These are phyloP conservation scores for Rhombomys opimus DNA, from an alignment of 2,113 vertebrate genomes.

Conservation along the genomic window DNA sequence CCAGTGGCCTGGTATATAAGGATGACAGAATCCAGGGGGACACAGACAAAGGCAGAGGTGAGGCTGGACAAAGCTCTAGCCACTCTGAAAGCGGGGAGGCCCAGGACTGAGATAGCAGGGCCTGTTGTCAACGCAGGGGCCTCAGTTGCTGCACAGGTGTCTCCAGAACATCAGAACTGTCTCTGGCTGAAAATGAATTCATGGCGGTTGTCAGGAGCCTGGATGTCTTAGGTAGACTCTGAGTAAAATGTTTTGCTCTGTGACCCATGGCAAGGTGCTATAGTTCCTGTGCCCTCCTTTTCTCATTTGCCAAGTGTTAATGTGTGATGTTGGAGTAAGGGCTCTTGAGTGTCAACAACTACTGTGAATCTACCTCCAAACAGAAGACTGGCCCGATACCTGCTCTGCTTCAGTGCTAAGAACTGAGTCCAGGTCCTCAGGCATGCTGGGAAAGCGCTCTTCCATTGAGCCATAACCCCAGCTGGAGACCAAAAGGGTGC, in stretches of 20 bases:
- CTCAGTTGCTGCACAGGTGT: background rate
- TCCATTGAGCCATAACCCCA: background rate
- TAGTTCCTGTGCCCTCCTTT: background rate
- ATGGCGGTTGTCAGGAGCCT: background rate
- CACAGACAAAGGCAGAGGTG: too few species aligned
- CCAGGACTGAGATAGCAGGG: background rate
- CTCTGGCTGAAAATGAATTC: background rate
- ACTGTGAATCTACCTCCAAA: background rate
- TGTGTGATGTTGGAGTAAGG: background rate
- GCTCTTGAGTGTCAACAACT: background rate
- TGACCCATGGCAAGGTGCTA: background rate
- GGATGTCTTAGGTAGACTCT: background rate
- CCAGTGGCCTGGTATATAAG: background rate
- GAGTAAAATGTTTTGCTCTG: background rate
- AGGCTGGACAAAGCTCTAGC: background rate
- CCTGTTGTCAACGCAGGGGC: background rate
- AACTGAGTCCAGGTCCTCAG: background rate
- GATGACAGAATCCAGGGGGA: background rate
- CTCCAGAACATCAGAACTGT: background rate
- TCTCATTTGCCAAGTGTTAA: background rate
- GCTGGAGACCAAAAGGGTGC: background rate
- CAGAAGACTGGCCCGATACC: background rate
- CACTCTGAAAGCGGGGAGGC: background rate
- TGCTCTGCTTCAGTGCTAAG: background rate
- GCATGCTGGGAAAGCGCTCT: background rate